Evolutionary conservation across 2,113 vertebrate genomes (phyloP), one percentile per base, ranked within the genome.

Genomic region (Platycercus adscitus): DNA sequence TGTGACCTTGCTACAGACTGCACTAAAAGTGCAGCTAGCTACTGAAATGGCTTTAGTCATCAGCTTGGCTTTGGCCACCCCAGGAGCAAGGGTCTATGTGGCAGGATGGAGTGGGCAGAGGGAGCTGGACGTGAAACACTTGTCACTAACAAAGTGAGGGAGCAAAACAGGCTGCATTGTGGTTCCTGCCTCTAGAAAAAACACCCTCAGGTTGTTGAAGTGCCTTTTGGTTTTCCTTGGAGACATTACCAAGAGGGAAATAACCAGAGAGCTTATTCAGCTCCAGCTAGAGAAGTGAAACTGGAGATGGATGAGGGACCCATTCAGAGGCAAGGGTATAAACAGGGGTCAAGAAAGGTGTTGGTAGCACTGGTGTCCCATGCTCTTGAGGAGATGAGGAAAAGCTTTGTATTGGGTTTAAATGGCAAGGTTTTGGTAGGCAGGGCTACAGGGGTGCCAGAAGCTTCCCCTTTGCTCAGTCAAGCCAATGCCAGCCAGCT

Each of bases 201-300:
- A 8, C 5, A 13, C 9, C 11, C 9, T 26, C 0, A 1, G 20
- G 9, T 2, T 39, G 33, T 37, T 21, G 1, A 28, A 28, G 14
- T 61, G 17, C 7, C 3, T 76, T 31, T 58, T 69, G 24, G 5
- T 4, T 78, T 37, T 31, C 33, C 15, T 64, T 46, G 20, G 41
- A 76, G 35, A 28, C 1, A 14, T 29, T 12, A 8, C 10, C 11
- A 44, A 20, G n/a, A 66, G 26, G 20, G 37, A 52, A 49, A 61
- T 1, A 46, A 17, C 29, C 7, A 24, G 13, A 7, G 3, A 39
- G 18, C 1, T 68, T 9, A 2, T 10, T 17, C 24, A 26, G 6
- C 13, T 89, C 29, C 16, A 43, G 7, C 10, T 46, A 19, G 28
- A 55, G 43, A 41, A 17, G 44, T 8, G 37, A 50, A 52, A 28